Conservation (phyloP, 1,140 invertebrate species). For the Drosophila hydei region DNA sequence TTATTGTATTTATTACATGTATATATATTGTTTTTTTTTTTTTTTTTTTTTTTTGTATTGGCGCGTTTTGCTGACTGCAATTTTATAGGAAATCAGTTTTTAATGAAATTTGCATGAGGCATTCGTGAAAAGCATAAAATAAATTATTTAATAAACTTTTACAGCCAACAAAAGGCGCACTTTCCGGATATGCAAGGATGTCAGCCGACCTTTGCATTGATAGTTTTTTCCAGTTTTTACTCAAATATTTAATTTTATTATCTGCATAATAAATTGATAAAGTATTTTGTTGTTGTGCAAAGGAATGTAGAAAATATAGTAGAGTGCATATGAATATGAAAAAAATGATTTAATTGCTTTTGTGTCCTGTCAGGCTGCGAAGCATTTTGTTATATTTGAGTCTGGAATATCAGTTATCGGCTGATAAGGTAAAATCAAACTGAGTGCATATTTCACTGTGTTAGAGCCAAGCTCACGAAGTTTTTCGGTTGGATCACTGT, state of each 20-base stretch:
- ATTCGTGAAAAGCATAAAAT: slow-evolving; percentile 34
- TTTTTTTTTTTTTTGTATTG: slow-evolving; percentile 14
- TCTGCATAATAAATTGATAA: not conserved
- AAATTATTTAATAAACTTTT: slow-evolving; percentile 51
- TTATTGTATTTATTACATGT: not conserved
- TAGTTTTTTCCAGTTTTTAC: not conserved
- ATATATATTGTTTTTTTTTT: not conserved
- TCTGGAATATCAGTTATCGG: no score
- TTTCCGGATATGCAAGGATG: not conserved
- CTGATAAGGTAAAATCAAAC: no score
- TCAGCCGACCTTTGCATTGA: not conserved
- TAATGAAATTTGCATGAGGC: slow-evolving; percentile 53
- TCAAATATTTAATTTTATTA: not conserved
- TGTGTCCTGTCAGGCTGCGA: no score
- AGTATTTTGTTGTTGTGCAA: no score
- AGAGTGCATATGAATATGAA: no score
- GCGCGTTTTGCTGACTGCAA: slow-evolving; percentile 51
- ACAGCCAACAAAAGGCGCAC: slow-evolving; percentile 8
- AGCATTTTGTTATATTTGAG: no score
- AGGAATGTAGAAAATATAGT: no score
- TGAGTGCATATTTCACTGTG: no score
- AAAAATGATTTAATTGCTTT: no score
- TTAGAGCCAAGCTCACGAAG: no score
- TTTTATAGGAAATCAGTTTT: slow-evolving; percentile 62
- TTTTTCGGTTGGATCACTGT: no score